Conservation (phyloP, 2,113 vertebrate species). For the Tragelaphus buxtoni region DNA sequence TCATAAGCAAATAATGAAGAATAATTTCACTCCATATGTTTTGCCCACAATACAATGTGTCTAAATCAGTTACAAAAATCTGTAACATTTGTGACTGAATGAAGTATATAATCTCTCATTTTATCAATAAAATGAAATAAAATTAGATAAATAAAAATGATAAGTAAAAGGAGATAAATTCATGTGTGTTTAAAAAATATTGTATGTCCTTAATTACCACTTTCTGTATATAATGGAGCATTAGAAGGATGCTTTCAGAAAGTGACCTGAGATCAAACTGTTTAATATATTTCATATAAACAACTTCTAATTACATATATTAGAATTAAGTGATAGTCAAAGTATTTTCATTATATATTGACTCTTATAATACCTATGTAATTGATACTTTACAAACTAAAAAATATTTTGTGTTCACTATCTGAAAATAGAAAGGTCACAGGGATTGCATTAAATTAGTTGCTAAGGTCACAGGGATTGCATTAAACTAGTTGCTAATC, state of each 20-base stretch:
- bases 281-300: not conserved
- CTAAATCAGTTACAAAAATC: not conserved
- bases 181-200: not conserved
- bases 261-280: not conserved
- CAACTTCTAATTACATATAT: not conserved
- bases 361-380: not conserved
- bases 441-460: not conserved
- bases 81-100: not conserved
- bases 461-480: not conserved
- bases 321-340: not conserved
- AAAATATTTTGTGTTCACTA: not conserved
- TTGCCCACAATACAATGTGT: not conserved
- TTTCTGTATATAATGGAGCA: not conserved
- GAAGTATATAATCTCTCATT: not conserved
- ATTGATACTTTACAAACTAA: not conserved
- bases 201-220: not conserved
- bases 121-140: not conserved
- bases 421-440: constrained; percentile 1
- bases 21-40: not conserved
- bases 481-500: not conserved
- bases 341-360: not conserved
- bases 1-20: not conserved
- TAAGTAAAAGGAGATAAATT: not conserved
- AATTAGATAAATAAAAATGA: not conserved
- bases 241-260: not conserved